Conservation (phyloP, 1,140 invertebrate species). For the Aphis craccivora region DNA sequence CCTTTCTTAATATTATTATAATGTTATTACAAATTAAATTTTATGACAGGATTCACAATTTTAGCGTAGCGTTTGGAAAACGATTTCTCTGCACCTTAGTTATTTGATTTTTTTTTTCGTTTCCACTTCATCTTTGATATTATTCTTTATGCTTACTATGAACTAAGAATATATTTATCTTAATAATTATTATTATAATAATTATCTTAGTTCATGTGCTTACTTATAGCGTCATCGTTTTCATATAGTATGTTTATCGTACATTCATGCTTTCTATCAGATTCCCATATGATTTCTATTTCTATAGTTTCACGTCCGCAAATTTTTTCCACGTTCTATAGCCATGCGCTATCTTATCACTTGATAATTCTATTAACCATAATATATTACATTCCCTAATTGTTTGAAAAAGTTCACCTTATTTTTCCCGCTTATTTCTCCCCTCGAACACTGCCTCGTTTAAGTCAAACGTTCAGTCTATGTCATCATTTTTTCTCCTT, state of each 20-base stretch:
- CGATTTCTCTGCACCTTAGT: too few species aligned
- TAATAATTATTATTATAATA: too few species aligned
- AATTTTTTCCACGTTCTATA: background rate
- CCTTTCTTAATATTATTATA: background rate
- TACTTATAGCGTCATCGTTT: background rate
- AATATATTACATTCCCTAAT: constrained; percentile 18
- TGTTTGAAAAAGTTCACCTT: constrained; percentile 3
- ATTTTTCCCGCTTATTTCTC: background rate
- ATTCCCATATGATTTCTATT: background rate
- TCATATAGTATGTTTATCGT: background rate
- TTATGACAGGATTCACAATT: background rate
- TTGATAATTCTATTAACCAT: constrained; percentile 5
- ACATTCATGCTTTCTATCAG: background rate
- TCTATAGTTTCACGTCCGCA: background rate
- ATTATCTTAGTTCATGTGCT: too few species aligned
- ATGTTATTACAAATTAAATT: background rate
- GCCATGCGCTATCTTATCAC: background rate
- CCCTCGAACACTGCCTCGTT: background rate
- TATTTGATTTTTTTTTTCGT: background rate
- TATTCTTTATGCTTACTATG: background rate
- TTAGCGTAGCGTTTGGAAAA: background rate
- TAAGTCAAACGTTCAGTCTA: constrained; percentile 15
- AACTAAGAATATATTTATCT: too few species aligned
- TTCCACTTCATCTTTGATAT: too few species aligned
- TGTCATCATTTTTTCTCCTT: constrained; percentile 3